Evolutionary conservation across 2,797 vertebrate genomes (phyloP).

Genomic region (Schizopygopsis pylzovi): DNA sequence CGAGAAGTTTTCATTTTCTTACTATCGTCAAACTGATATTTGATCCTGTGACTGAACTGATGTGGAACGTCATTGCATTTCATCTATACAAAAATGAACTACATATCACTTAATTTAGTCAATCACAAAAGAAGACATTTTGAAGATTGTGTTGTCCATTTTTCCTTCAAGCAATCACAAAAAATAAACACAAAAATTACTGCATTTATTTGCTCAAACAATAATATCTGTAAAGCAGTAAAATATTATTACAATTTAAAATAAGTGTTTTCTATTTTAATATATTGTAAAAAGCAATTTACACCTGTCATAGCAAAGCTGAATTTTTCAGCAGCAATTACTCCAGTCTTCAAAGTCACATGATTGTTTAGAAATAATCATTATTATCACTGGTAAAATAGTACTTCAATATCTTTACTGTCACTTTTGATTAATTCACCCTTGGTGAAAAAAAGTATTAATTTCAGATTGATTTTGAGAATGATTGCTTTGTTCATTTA

Average conservation of each 20-base stretch:
- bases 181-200: not conserved
- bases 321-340: not conserved
- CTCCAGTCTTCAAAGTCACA: not conserved
- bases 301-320: not conserved
- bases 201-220: not conserved
- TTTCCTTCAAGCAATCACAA: not conserved
- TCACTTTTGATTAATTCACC: not conserved
- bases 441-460: not conserved
- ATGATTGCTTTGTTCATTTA: not conserved
- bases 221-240: not conserved
- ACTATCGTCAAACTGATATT: slow-evolving; percentile 30
- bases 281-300: not conserved
- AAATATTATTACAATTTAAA: not conserved
- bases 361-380: not conserved
- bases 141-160: not conserved
- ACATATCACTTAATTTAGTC: not conserved
- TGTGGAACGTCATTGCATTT: not conserved
- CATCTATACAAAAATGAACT: not conserved
- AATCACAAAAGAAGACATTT: not conserved
- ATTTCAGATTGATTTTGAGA: not conserved
- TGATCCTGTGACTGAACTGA: slow-evolving; percentile 15
- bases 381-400: not conserved
- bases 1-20: slow-evolving; percentile 50
- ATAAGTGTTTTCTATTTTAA: not conserved
- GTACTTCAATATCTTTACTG: not conserved